These are phyloP conservation scores for Zingel zingel DNA, from an alignment of 2,113 vertebrate species.

Conservation along the genomic window DNA sequence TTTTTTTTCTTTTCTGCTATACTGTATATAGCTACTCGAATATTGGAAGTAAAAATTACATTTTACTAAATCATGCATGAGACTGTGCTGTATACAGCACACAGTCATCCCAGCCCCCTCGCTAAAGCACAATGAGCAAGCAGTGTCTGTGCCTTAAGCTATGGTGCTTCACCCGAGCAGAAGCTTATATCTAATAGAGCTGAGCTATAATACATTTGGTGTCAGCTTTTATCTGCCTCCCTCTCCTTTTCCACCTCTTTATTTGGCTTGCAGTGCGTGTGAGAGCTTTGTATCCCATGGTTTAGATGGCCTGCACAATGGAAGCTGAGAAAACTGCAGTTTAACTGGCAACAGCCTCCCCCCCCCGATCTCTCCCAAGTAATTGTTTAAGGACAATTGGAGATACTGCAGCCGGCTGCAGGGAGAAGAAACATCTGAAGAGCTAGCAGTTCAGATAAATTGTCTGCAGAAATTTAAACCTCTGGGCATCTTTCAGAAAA, in stretches of 20 bases:
- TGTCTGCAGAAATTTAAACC: conserved; percentile 61
- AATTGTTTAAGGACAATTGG: conserved; percentile 75
- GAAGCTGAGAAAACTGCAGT: conserved; percentile 60
- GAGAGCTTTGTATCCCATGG: conserved; percentile 66
- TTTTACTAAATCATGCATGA: conserved; percentile 76
- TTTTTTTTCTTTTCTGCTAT: conserved; percentile 33
- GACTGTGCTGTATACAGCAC: conserved; percentile 51
- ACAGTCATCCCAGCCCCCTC: conserved; percentile 41
- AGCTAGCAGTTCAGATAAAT: conserved; percentile 60
- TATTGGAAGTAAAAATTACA: conserved; percentile 53
- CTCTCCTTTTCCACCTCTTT: conserved; percentile 70
- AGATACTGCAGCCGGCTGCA: conserved; percentile 47
- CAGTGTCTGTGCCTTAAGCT: conserved; percentile 72
- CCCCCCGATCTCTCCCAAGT: conserved; percentile 47
- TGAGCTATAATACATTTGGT: conserved; percentile 78
- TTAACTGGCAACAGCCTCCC: conserved; percentile 57
- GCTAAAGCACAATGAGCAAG: conserved; percentile 67
- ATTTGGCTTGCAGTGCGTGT: conserved; percentile 66
- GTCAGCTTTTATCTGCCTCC: conserved; percentile 79
- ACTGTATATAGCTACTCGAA: conserved; percentile 39
- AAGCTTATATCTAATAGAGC: conserved; percentile 76
- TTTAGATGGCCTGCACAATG: conserved; percentile 62
- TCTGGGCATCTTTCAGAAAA: conserved; percentile 40
- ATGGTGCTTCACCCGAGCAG: conserved; percentile 62
- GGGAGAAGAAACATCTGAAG: conserved; percentile 47